Conservation (phyloP, 2,797 vertebrate genomes). For the Cichlasoma orientale region DNA sequence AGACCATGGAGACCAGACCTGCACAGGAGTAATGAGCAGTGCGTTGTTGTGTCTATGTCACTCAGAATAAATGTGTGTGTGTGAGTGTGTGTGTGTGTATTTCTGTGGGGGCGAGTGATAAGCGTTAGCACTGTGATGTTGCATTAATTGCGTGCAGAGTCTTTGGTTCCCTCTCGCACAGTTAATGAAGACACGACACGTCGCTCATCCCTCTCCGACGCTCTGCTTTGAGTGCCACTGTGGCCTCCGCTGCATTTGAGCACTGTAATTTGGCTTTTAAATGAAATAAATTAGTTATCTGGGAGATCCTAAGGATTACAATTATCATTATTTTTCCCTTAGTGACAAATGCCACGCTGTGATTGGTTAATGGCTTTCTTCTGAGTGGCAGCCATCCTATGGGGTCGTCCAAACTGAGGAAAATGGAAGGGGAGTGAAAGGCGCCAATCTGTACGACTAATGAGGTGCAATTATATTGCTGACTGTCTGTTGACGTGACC, state of each 20-base stretch:
- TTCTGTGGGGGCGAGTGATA: slow-evolving; percentile 67
- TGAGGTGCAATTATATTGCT: slow-evolving; percentile 69
- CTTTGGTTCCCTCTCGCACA: slow-evolving; percentile 69
- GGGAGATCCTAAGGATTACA: slow-evolving; percentile 74
- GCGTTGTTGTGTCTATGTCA: slow-evolving; percentile 68
- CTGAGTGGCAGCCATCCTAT: slow-evolving; percentile 76
- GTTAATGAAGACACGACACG: slow-evolving; percentile 75
- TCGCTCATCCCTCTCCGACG: slow-evolving; percentile 59
- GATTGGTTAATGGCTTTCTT: slow-evolving; percentile 79
- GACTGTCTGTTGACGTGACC: slow-evolving; percentile 69
- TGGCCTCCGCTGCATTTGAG: slow-evolving; percentile 66
- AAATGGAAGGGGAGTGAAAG: slow-evolving; percentile 68
- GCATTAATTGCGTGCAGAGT: slow-evolving; percentile 81
- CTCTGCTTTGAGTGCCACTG: slow-evolving; percentile 64
- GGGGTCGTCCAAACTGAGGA: slow-evolving; percentile 66
- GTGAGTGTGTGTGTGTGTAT: slow-evolving; percentile 34
- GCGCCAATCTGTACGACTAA: slow-evolving; percentile 69
- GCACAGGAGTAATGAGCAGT: slow-evolving; percentile 73
- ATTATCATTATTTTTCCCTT: slow-evolving; percentile 75
- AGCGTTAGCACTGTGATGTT: slow-evolving; percentile 76
- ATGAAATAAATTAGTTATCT: slow-evolving; percentile 78
- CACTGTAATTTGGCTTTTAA: slow-evolving; percentile 78
- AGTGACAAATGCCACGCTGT: slow-evolving; percentile 71
- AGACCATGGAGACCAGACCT: slow-evolving; percentile 69
- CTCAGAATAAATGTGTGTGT: slow-evolving; percentile 24